Evolutionary conservation across 1,140 invertebrate genomes (phyloP), one percentile per base, ranked within the genome.

Genomic region (Cataglyphis hispanica): DNA sequence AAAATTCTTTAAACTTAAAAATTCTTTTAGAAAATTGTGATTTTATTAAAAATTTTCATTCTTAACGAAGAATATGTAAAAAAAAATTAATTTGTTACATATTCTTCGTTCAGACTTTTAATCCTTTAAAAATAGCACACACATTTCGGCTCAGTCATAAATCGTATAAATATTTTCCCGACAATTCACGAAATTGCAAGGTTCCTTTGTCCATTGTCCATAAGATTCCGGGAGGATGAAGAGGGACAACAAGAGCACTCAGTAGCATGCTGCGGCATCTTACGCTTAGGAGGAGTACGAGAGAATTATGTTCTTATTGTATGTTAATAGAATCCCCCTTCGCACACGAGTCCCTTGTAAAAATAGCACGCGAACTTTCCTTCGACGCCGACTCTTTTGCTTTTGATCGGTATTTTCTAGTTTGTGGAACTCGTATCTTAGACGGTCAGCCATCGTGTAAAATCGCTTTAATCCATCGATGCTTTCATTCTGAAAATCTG

Each of bases 221-320:
- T 50, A 67, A 13, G 43, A 53, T 43, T 53, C 67, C 13, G 58
- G 19, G 60, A 77, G 46, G 34, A 58, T 37, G 78, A 37, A 61
- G 84, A 66, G 53, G 60, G 67, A 25, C 31, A 63, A 19, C 13
- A 75, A 53, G 86, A 58, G 58, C 53, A 74, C 19, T 13, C 53
- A 84, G 69, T 67, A 85, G 84, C 77, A 86, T 78, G 87, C 84
- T 81, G 87, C 88, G 87, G 88, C 70, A 70, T 86, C 78, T 89
- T 88, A 53, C 72, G 84, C 76, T 69, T 80, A 60, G 86, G 40
- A 58, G 89, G 77, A 84, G 83, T 75, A 76, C 66, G 88, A 86
- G 75, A 91, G 90, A 91, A 90, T 91, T 91, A 91, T 91, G 89
- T 88, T 53, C 89, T 86, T 90, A 91, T 91, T 91, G 90, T 91